These are phyloP conservation scores for Pentamera pediparva DNA, from an alignment of 53 echinoderm and acorn worm genomes.

Conservation along the genomic window DNA sequence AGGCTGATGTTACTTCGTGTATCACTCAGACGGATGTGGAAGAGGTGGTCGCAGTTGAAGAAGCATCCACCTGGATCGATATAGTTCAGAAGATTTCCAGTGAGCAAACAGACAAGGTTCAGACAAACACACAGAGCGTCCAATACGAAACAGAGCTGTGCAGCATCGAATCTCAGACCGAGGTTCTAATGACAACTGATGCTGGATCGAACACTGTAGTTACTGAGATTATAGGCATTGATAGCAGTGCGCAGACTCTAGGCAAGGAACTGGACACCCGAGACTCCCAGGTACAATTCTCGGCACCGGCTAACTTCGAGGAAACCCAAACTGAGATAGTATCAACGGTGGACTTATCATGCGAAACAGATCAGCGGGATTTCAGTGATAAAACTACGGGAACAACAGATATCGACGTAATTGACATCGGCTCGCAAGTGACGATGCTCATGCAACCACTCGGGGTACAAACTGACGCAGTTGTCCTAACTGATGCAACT, in stretches of 20 bases:
- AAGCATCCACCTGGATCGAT: slow-evolving; percentile 1
- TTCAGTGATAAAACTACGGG: slow-evolving; percentile 1
- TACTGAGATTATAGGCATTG: background rate
- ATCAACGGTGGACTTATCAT: background rate
- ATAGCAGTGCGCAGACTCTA: slow-evolving; percentile 1
- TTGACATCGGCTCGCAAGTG: slow-evolving; percentile 6
- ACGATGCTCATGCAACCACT: background rate
- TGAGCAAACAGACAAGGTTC: background rate
- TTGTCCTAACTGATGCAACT: background rate
- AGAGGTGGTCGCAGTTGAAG: background rate
- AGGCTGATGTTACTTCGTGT: background rate
- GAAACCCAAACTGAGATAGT: background rate
- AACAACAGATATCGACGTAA: background rate
- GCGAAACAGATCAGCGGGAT: background rate
- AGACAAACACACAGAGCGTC: background rate
- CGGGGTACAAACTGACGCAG: background rate
- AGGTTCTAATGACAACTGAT: background rate
- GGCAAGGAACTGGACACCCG: background rate
- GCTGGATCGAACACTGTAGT: background rate
- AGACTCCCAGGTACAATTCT: background rate
- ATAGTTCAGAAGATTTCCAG: background rate
- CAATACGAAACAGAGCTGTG: background rate
- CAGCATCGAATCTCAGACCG: background rate
- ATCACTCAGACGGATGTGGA: slow-evolving; percentile 12
- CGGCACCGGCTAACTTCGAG: background rate